Evolutionary conservation across 2,888 invertebrate species (phyloP).

Genomic region (Ypsolopha sequella): DNA sequence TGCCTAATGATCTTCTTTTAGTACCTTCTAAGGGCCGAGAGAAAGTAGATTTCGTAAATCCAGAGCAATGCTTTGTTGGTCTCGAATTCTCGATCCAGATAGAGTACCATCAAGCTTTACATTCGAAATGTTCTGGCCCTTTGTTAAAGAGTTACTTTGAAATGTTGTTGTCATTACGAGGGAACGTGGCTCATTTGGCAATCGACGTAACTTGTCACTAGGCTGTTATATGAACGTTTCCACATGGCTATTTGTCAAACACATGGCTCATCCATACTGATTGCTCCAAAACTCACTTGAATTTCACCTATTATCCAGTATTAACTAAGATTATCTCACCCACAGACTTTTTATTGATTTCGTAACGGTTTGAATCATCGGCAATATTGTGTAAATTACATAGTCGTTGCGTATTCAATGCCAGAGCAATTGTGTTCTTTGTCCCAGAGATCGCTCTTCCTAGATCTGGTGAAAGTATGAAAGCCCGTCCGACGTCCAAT

Average conservation of each 20-base stretch:
- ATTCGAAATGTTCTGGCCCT: neutral
- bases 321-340: too few species aligned
- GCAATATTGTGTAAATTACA: neutral
- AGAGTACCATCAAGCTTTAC: neutral
- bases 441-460: conserved; percentile 2
- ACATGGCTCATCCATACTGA: too few species aligned
- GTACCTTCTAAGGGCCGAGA: conserved; percentile 46
- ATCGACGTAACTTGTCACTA: too few species aligned
- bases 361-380: neutral
- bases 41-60: conserved; percentile 58
- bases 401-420: conserved; percentile 7
- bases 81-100: conserved; percentile 34
- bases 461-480: conserved; percentile 30
- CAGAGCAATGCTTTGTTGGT: conserved; percentile 37
- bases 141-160: neutral
- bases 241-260: conserved; percentile 4
- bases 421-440: conserved; percentile 7
- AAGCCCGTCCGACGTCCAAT: conserved; percentile 31
- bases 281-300: too few species aligned
- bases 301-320: too few species aligned
- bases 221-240: neutral
- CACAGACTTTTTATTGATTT: neutral
- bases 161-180: neutral
- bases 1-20: conserved; percentile 21
- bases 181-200: too few species aligned